A percentile compares a stretch with the other conserved stretches of the same genome.
These are phyloP conservation scores for Tapirus indicus DNA, from an alignment of 2,797 vertebrate species.

Conservation along the genomic window DNA sequence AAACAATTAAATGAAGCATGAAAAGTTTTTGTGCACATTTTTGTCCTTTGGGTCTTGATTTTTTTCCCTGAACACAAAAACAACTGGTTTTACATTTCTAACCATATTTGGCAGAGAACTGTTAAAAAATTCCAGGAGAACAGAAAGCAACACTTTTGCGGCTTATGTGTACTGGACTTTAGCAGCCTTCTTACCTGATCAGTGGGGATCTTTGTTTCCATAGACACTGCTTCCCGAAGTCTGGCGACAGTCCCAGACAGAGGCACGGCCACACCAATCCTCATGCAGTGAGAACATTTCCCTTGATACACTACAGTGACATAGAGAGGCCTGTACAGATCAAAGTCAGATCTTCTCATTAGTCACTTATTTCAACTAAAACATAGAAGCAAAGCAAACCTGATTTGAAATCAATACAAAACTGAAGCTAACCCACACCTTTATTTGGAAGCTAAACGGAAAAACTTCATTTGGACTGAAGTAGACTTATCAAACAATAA, in stretches of 20 bases:
- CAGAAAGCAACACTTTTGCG: background rate
- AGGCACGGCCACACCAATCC: conserved; percentile 97
- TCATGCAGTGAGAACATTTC: conserved; percentile 98
- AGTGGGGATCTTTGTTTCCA: conserved; percentile 97
- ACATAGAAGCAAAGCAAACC: background rate
- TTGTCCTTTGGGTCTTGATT: conserved; percentile 34
- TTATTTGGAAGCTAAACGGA: background rate
- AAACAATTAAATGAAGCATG: background rate
- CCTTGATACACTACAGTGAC: conserved; percentile 98
- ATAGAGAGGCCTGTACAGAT: conserved; percentile 93
- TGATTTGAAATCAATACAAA: background rate
- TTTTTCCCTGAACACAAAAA: background rate
- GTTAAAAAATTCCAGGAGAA: fast-evolving
- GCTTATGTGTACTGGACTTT: fast-evolving
- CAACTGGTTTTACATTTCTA: conserved; percentile 40
- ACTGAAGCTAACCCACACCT: background rate
- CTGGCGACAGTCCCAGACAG: conserved; percentile 95
- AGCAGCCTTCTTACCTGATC: conserved; percentile 93
- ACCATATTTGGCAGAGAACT: background rate
- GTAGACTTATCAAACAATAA: background rate
- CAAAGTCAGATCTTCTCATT: conserved; percentile 60
- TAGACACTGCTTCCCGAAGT: conserved; percentile 96
- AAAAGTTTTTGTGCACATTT: background rate
- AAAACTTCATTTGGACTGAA: background rate
- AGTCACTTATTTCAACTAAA: conserved; percentile 45